phyloP scores from a whole-genome alignment of 2,113 vertebrate genomes.

The Odontesthes bonariensis region DNA sequence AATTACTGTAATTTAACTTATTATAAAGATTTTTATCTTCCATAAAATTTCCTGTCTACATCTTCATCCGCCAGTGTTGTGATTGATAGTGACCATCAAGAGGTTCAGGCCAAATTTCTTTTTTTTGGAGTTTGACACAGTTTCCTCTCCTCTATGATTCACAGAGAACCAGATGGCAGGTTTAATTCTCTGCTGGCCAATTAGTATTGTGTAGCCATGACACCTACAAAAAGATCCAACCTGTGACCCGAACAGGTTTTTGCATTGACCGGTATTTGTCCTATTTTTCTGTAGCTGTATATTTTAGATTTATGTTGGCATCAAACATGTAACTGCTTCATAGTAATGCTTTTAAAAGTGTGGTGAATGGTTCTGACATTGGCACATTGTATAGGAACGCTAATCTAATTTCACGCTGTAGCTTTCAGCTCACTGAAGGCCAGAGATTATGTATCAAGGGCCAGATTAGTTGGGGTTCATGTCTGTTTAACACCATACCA shows the following conservation, averaged over 20 bases:
- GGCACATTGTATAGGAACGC: background rate
- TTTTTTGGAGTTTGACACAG: conserved; percentile 7
- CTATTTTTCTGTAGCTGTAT: background rate
- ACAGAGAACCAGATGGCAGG: conserved; percentile 15
- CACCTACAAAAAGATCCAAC: background rate
- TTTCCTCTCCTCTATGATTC: background rate
- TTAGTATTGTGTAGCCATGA: conserved; percentile 23
- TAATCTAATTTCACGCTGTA: conserved; percentile 18
- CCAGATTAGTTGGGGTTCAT: background rate
- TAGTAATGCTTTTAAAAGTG: background rate
- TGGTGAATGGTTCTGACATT: conserved; percentile 1
- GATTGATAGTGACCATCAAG: background rate
- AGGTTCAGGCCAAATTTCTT: background rate
- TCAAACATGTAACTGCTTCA: background rate
- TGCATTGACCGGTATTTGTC: background rate
- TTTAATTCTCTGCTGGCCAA: conserved; percentile 4
- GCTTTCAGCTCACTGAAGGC: conserved; percentile 7
- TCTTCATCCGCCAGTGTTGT: background rate
- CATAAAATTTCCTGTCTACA: conserved; percentile 21
- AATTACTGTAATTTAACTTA: background rate
- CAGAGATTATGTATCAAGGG: conserved; percentile 1
- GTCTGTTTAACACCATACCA: background rate
- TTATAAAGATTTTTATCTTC: conserved; percentile 24
- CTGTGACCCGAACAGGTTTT: conserved; percentile 8
- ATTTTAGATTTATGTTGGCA: background rate